Evolutionary conservation across 2,113 vertebrate genomes (phyloP).

Genomic region (Colistium nudipinnis): DNA sequence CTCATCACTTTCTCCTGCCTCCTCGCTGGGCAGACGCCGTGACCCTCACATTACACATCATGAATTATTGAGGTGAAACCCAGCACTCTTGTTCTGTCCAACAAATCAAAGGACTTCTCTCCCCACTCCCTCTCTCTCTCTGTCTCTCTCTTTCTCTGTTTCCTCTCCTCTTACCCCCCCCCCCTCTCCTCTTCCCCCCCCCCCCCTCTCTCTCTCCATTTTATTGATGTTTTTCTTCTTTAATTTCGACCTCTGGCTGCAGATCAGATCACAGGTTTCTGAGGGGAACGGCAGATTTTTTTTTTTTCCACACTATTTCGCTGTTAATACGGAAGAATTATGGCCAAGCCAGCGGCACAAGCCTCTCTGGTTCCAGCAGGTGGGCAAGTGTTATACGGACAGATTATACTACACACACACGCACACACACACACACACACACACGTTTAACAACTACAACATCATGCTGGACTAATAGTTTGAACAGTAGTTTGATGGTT

Average conservation of each 20-base stretch:
- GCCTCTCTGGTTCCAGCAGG: constrained; percentile 39
- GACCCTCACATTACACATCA: constrained; percentile 68
- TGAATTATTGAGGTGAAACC: constrained; percentile 78
- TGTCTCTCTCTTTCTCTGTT: constrained; percentile 4
- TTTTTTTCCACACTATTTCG: constrained; percentile 13
- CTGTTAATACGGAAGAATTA: constrained; percentile 40
- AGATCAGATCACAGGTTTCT: constrained; percentile 47
- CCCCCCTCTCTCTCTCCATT: constrained; percentile 26
- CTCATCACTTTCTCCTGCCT: neutral
- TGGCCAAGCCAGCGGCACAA: constrained; percentile 4
- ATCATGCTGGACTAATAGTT: constrained; percentile 23
- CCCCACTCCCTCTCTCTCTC: neutral
- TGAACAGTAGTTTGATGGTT: constrained; percentile 14
- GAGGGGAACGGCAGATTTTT: constrained; percentile 47
- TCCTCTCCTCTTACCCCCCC: constrained; percentile 43
- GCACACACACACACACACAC: constrained; percentile 10
- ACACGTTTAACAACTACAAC: constrained; percentile 20
- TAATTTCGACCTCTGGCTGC: constrained; percentile 46
- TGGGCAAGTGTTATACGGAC: constrained; percentile 30
- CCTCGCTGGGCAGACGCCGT: constrained; percentile 22
- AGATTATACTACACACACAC: constrained; percentile 29
- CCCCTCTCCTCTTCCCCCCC: constrained; percentile 28
- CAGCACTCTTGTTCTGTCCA: constrained; percentile 32
- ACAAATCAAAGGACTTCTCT: constrained; percentile 58
- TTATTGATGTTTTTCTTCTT: constrained; percentile 60